Conservation (phyloP, 2,113 vertebrate species). For the Malurus melanocephalus region DNA sequence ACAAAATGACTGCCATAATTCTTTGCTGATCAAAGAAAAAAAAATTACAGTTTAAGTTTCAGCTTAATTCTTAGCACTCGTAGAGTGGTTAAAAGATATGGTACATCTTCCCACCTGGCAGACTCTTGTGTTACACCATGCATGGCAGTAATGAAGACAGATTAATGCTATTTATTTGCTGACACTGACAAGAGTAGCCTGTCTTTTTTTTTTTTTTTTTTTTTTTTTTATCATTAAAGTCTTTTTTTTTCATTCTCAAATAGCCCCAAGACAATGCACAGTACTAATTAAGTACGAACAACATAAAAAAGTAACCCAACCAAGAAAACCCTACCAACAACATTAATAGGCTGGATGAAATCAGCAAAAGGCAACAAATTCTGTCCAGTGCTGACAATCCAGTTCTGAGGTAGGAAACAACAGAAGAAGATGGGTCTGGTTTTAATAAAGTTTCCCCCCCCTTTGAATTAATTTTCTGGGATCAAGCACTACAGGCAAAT, state of each 20-base stretch:
- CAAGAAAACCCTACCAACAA: slow-evolving; percentile 39
- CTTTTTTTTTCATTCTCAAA: slow-evolving; percentile 57
- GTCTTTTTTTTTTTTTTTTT: too few relatives aligned
- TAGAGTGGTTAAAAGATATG: slow-evolving; percentile 34
- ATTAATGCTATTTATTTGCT: slow-evolving; percentile 80
- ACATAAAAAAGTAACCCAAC: not conserved
- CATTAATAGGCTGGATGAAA: slow-evolving; percentile 31
- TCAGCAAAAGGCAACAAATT: not conserved
- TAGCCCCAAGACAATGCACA: slow-evolving; percentile 27
- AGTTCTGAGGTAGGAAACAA: not conserved
- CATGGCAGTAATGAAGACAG: slow-evolving; percentile 80
- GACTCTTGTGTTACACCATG: slow-evolving; percentile 34
- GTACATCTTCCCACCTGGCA: slow-evolving; percentile 33
- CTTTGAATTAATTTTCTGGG: not conserved
- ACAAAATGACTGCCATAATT: slow-evolving; percentile 20
- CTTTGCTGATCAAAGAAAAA: slow-evolving; percentile 46
- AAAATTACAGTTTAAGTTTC: slow-evolving; percentile 31
- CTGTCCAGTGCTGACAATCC: not conserved
- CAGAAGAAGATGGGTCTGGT: not conserved
- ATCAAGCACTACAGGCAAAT: not conserved
- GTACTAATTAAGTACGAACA: slow-evolving; percentile 27
- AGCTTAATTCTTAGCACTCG: slow-evolving; percentile 44
- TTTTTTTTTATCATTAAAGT: slow-evolving; percentile 68
- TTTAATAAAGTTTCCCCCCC: not conserved
- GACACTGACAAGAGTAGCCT: slow-evolving; percentile 69